Evolutionary conservation across 1,140 invertebrate genomes (phyloP), one percentile per base, ranked within the genome.

Genomic region (Acromyrmex echinatior): DNA sequence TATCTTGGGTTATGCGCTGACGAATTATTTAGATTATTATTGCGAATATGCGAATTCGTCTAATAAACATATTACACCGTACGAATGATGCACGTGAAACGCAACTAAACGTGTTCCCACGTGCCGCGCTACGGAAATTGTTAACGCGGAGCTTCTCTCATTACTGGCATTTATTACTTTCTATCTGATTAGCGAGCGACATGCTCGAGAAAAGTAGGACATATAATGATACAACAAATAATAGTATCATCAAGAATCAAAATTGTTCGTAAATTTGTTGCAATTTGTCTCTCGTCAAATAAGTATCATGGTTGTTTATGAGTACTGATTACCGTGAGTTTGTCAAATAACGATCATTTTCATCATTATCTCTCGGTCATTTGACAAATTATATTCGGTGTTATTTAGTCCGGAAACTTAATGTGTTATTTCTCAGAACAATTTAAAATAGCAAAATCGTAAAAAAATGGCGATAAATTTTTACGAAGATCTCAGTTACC

Each of bases 131-230:
- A 14, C 53, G 86, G 88, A 88, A 86, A 63, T 79, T 56, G 74
- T 86, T 80, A 86, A 73, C 53, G 45, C 31, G 6, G 7, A 14
- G 58, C 39, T 28, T 68, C 51, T 88, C 60, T 89, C 53, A 39
- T 89, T 88, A 88, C 21, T 63, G 25, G 35, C 70, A 82, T 88
- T 89, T 74, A 70, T 80, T 88, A 49, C 78, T 86, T 79, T 53
- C 49, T 53, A 63, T 80, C 39, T 86, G 60, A 74, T 79, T 28
- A 80, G 60, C 58, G 28, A 60, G 51, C 31, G 49, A 70, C 16
- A 74, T 12, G 66, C 56, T 25, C 25, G 25, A 39, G 12, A 73
- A 86, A 87, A 86, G 63, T 74, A 39, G 74, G 60, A 49, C 74
- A 68, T 9, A 25, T 60, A 78, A 74, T 60, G 25, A 25, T 28